Base-by-base conservation (phyloP, 2,888 invertebrate species). In the Spicauda simplicius region DNA sequence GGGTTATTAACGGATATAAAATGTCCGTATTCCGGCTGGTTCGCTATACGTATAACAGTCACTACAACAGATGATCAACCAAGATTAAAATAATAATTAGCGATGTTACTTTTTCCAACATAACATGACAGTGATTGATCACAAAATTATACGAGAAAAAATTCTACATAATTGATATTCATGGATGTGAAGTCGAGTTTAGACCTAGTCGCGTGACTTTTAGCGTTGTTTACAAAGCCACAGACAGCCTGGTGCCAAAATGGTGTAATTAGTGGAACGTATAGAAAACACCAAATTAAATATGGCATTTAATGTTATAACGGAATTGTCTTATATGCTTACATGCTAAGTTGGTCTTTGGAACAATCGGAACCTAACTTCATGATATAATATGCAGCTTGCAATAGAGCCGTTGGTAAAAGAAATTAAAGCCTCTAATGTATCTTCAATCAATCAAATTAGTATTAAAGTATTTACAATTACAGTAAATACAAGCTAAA, bases 181-280 rank as follows among this genome's bases (percentile, higher is more conserved):
- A 45, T 52, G 41, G 48, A 33, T 16, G 52, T 41, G 14, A 25
- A 60, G 60, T 55, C 60, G 48, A 54, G 16, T 48, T 54, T 16
- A 48, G 14, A 33, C 45, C 45, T 1, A 54, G 59, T 59, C 50
- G 48, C 60, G 65, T 59, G 65, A 65, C 58, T 59, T 0, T 16
- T n/a, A 48, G 25, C 18, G 33, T 45, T 60, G 65, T 65, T 65
- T 67, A 67, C 60, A 56, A 61, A 50, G 37, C 3, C 12, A 61
- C 56, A 67, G 66, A 67, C 66, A 61, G 66, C 66, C 60, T 60
- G 66, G 66, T 67, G 66, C 61, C 66, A 61, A 60, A 53, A 37
- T 48, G 18, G 19, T 45, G 59, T 55, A 41, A 60, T 66, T 60
- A 54, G 53, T 55, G 8, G 45, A 65, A 19, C 14, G 56, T 20